Conservation (phyloP, 2,797 vertebrate genomes). For the Spinus pinus region DNA sequence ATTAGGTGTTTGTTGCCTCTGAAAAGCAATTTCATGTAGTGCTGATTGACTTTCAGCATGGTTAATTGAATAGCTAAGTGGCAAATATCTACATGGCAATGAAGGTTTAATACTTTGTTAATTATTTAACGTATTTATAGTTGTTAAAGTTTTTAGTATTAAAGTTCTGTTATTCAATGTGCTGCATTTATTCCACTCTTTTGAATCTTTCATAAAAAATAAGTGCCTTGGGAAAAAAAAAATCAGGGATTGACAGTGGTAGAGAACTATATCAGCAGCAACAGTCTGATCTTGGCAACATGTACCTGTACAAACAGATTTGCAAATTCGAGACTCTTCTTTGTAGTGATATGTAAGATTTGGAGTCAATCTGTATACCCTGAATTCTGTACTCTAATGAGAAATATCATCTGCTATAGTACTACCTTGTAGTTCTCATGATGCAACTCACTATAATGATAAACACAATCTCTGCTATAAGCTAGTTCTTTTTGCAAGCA, state of each 20-base stretch:
- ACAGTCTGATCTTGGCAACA: neutral
- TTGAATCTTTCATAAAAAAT: neutral
- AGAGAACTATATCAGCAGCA: neutral
- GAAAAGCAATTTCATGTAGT: neutral
- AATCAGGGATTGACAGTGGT: rapidly evolving
- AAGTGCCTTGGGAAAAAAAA: neutral
- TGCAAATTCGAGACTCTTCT: neutral
- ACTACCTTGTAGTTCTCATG: neutral
- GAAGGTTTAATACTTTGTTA: neutral
- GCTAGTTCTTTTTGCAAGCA: neutral
- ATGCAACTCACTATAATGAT: neutral
- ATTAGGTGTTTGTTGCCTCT: neutral
- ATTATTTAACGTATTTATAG: neutral
- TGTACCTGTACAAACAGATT: neutral
- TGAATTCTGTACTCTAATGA: neutral
- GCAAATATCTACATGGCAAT: neutral
- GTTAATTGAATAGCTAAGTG: neutral
- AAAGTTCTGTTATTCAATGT: neutral
- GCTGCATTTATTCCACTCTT: neutral
- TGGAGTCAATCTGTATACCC: neutral
- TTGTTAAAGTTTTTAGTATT: neutral
- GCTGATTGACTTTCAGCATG: neutral
- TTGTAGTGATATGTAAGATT: neutral
- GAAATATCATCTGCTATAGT: neutral
- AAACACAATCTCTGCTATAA: neutral